Conservation (phyloP, 2,113 vertebrate genomes). For the Pyxicephalus adspersus region DNA sequence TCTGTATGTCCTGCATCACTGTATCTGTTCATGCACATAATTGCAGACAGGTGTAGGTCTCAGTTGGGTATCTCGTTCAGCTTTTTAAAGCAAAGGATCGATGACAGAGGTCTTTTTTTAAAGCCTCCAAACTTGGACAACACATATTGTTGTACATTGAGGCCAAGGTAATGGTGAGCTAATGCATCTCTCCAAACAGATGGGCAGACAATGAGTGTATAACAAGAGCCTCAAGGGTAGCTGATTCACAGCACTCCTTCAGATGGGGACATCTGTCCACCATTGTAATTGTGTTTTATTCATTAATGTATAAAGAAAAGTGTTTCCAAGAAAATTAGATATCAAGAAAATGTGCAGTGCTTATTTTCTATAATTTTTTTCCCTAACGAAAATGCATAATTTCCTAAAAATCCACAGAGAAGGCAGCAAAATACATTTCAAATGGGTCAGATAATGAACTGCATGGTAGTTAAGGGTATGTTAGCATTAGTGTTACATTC, state of each 20-base stretch:
- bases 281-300: background rate
- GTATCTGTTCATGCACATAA: constrained; percentile 16
- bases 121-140: constrained; percentile 3
- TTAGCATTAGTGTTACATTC: too few relatives aligned
- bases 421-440: too few relatives aligned
- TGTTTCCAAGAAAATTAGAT: too few relatives aligned
- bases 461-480: too few relatives aligned
- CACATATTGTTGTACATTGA: background rate
- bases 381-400: too few relatives aligned
- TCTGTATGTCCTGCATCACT: background rate
- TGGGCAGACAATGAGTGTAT: constrained; percentile 16
- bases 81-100: constrained; percentile 13
- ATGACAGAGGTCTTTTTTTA: background rate
- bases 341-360: too few relatives aligned
- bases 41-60: constrained; percentile 36
- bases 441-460: too few relatives aligned
- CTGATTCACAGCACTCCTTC: background rate
- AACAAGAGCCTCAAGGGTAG: background rate
- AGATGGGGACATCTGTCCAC: background rate
- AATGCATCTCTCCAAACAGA: constrained; percentile 31
- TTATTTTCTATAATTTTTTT: too few relatives aligned
- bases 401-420: too few relatives aligned
- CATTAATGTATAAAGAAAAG: too few relatives aligned
- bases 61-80: background rate
- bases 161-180: constrained; percentile 4